Conservation (phyloP, 2,113 vertebrate genomes). For the Anoura caudifer region DNA sequence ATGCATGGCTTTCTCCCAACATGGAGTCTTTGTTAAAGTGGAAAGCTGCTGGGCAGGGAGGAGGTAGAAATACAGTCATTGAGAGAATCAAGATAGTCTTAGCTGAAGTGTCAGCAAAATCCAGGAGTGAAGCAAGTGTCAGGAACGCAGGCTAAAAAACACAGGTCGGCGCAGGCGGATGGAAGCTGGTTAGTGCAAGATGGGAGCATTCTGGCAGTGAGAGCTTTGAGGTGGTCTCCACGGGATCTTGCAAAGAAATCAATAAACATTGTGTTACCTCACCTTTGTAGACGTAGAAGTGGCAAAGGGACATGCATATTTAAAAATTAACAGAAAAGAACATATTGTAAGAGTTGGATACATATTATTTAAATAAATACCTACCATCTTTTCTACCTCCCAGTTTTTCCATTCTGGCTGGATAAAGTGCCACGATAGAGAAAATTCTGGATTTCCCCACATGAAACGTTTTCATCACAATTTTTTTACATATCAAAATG, state of each 20-base stretch:
- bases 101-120: neutral
- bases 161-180: neutral
- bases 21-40: neutral
- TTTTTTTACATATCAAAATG: neutral
- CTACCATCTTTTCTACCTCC: neutral
- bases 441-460: neutral
- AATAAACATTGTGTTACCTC: neutral
- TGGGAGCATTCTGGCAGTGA: rapidly evolving
- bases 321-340: neutral
- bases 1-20: neutral
- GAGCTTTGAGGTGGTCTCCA: neutral
- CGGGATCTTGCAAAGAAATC: neutral
- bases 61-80: neutral
- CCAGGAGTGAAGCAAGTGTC: neutral
- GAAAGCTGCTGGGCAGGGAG: neutral
- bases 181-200: neutral
- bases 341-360: neutral
- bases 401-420: neutral
- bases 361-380: neutral
- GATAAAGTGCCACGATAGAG: neutral
- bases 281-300: neutral
- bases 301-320: neutral
- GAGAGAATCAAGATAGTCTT: neutral
- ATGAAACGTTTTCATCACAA: neutral
- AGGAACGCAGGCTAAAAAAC: neutral